These are phyloP conservation scores for Dusona sp. DNA, from an alignment of 2,888 invertebrate species.

Conservation along the genomic window DNA sequence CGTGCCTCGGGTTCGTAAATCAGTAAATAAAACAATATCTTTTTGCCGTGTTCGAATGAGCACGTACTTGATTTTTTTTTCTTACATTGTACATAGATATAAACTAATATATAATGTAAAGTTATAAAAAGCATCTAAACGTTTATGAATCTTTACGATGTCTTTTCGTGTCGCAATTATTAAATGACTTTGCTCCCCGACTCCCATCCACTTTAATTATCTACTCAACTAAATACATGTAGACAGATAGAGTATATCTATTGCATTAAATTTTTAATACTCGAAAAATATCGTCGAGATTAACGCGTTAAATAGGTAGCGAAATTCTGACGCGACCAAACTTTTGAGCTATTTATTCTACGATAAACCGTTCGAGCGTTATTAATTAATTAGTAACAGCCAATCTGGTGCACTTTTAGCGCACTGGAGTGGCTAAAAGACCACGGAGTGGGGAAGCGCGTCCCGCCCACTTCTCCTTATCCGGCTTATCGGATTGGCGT, in stretches of 20 bases:
- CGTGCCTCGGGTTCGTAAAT: constrained; percentile 61
- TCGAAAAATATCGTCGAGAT: not conserved
- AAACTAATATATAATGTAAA: not conserved
- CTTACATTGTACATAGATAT: not conserved
- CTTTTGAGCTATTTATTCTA: not conserved
- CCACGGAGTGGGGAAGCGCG: not conserved
- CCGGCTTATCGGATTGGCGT: not conserved
- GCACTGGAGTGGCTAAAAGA: no score
- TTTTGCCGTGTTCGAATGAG: constrained; percentile 26
- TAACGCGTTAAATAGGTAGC: not conserved
- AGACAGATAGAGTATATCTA: not conserved
- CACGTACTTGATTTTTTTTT: constrained; percentile 34
- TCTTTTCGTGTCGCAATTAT: constrained; percentile 58
- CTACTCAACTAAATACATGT: not conserved
- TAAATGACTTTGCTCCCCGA: constrained; percentile 25
- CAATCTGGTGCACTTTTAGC: not conserved
- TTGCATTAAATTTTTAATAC: not conserved
- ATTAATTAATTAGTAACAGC: not conserved
- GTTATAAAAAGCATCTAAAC: constrained; percentile 40
- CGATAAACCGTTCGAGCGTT: not conserved
- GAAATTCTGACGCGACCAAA: not conserved
- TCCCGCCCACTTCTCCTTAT: not conserved
- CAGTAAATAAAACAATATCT: constrained; percentile 63
- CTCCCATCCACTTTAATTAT: not conserved
- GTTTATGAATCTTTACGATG: constrained; percentile 42